Evolutionary conservation across 2,113 vertebrate species (phyloP).

Genomic region (Mobula hypostoma): DNA sequence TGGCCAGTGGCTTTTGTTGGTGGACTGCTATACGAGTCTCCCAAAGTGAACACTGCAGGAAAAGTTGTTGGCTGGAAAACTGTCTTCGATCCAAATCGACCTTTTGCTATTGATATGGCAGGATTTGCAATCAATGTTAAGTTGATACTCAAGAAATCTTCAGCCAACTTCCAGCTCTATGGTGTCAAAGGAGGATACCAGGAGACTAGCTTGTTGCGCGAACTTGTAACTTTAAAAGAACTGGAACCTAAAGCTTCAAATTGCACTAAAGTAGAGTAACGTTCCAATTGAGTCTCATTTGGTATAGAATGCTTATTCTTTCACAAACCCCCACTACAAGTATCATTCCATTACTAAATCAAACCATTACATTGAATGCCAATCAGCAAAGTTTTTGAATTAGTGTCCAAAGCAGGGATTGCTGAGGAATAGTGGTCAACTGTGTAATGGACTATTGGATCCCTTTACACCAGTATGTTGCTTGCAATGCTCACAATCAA

Average conservation of each 20-base stretch:
- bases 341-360: background rate
- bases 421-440: background rate
- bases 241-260: slow-evolving; percentile 79
- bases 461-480: background rate
- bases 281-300: background rate
- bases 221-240: slow-evolving; percentile 69
- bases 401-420: background rate
- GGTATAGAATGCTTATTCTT: background rate
- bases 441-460: background rate
- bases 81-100: slow-evolving; percentile 71
- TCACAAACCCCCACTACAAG: background rate
- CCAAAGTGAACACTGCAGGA: slow-evolving; percentile 66
- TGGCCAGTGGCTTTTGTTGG: slow-evolving; percentile 81
- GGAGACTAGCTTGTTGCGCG: slow-evolving; percentile 73
- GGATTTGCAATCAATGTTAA: slow-evolving; percentile 75
- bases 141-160: slow-evolving; percentile 68
- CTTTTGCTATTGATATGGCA: slow-evolving; percentile 82
- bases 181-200: slow-evolving; percentile 78
- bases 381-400: background rate
- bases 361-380: background rate
- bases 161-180: slow-evolving; percentile 73
- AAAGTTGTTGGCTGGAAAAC: slow-evolving; percentile 79
- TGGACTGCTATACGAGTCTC: slow-evolving; percentile 70
- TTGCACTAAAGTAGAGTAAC: slow-evolving; percentile 69
- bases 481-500: background rate